Conservation (phyloP, 1,140 invertebrate species). For the Leguminivora glycinivorella region DNA sequence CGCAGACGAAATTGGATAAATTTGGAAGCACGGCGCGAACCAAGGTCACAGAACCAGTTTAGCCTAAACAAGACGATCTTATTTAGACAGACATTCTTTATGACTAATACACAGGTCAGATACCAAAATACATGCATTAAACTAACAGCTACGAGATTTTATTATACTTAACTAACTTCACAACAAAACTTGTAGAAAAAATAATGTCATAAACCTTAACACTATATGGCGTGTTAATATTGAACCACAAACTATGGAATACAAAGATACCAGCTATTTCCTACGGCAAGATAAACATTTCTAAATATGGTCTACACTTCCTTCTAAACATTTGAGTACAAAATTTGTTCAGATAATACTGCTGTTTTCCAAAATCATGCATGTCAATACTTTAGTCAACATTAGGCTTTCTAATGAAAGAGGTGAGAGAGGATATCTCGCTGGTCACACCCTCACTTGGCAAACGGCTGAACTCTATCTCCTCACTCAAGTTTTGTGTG, state of each 20-base stretch:
- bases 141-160: background rate
- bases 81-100: constrained; percentile 7
- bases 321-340: constrained; percentile 54
- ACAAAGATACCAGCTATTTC: constrained; percentile 24
- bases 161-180: background rate
- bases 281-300: constrained; percentile 37
- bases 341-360: constrained; percentile 38
- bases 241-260: constrained; percentile 17
- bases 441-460: constrained; percentile 89
- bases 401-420: constrained; percentile 91
- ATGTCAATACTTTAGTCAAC: constrained; percentile 83
- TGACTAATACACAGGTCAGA: constrained; percentile 14
- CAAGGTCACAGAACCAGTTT: constrained; percentile 51
- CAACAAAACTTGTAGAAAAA: background rate
- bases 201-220: constrained; percentile 33
- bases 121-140: background rate
- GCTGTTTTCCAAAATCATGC: constrained; percentile 31
- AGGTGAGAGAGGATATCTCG: constrained; percentile 93
- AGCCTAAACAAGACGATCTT: background rate
- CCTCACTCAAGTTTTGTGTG: constrained; percentile 86
- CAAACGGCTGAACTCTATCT: constrained; percentile 94
- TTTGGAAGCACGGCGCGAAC: constrained; percentile 43
- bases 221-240: constrained; percentile 19
- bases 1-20: constrained; percentile 33
- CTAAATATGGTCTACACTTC: constrained; percentile 50